Evolutionary conservation across 2,888 invertebrate genomes (phyloP), one percentile per base, ranked within the genome.

Genomic region (Heliconius aoede): DNA sequence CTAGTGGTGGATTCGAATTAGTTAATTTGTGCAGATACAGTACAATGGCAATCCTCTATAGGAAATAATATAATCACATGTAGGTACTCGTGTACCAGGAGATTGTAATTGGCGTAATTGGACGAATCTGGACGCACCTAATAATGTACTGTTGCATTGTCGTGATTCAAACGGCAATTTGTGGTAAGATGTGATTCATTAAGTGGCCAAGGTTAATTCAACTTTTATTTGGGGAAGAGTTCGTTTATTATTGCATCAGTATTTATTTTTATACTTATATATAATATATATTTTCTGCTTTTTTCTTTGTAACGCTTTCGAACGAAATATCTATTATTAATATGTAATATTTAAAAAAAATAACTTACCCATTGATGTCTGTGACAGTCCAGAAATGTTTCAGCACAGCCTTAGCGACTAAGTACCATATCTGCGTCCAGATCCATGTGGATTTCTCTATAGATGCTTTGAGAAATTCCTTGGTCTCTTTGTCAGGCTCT

Each of bases 341-440:
- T n/a, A n/a, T n/a, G n/a, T n/a, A n/a, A n/a, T n/a, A 36, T 36
- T 13, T 76, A 24, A 60, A 24, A 26, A 26, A 15, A 26, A 60
- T n/a, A 60, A 95, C 96, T 96, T 91, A 98, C 96, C 99, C 99
- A 93, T 99, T 99, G 81, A 99, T 97, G 83, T 98, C 98, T 3
- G 99, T 99, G 88, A 97, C 97, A 46, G 98, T 97, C 97, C 99
- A 97, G 94, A 99, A 98, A 92, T 97, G 96, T 81, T 97, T 96
- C 28, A 99, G 95, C 61, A 99, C 92, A n/a, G 97, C 95, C 84
- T 97, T 97, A 24, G 97, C 97, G 58, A 99, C 84, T 58, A 97
- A 96, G 91, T 99, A 98, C 97, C 98, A 98, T 80, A 99, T 95
- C 91, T 99, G 98, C 36, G 97, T 96, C 92, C 98, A 96, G 76